Percentiles rank a stretch among this genome's conserved stretches.
Evolutionary conservation across 2,113 vertebrate species (phyloP).

Genomic region (Gymnarchus niloticus): DNA sequence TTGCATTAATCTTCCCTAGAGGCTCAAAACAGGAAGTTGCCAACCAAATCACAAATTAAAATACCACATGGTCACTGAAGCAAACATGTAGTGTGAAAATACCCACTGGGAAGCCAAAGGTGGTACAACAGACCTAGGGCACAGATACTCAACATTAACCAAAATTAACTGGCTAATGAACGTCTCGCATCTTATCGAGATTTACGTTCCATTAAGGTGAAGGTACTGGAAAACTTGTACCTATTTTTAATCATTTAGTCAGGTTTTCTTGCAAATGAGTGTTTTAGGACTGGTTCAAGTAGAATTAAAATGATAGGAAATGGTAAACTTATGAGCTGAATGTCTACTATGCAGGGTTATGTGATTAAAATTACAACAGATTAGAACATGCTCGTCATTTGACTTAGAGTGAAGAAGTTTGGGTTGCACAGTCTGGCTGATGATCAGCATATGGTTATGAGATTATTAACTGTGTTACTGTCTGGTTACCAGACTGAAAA

Average conservation of each 20-base stretch:
- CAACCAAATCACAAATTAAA: background rate
- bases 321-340: background rate
- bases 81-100: background rate
- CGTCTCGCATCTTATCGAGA: background rate
- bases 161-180: background rate
- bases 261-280: background rate
- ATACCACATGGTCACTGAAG: background rate
- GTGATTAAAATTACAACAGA: background rate
- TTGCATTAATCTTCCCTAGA: background rate
- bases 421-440: background rate
- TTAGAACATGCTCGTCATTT: slow-evolving; percentile 12
- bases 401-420: background rate
- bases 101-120: background rate
- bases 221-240: background rate
- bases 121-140: background rate
- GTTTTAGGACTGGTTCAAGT: background rate
- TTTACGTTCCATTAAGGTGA: background rate
- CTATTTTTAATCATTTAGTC: background rate
- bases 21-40: background rate
- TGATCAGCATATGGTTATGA: background rate
- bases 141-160: background rate
- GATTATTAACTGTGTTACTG: slow-evolving; percentile 5
- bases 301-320: background rate
- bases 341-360: background rate
- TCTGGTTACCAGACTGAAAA: background rate